Base-by-base conservation (phyloP, 2,113 vertebrate genomes). In the Zingel zingel region DNA sequence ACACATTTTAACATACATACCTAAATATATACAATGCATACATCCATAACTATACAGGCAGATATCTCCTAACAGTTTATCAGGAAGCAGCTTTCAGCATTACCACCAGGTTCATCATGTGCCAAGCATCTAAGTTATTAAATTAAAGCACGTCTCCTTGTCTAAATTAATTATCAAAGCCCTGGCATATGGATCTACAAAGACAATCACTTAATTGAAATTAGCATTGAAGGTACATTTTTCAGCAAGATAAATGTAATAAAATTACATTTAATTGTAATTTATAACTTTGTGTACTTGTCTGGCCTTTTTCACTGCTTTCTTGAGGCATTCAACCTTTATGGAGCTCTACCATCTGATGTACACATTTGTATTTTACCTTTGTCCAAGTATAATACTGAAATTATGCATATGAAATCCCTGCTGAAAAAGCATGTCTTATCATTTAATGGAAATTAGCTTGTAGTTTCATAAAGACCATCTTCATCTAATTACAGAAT, bases 251-350 rank as follows among this genome's bases (percentile, higher is more conserved):
- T 79, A 61, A 81, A 83, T 86, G 68, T 82, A 79, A 84, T 79
- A 81, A 70, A 43, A 47, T 88, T 75, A 88, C 84, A 89, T 90
- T 89, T 72, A 73, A 27, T 72, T 69, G 64, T 88, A 82, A 85
- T 84, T 80, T 80, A 86, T 77, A 84, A 76, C 59, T 77, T 67
- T 57, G 53, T 79, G 33, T 73, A 47, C 57, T 76, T 71, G 1
- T 4, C 3, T 86, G 82, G 64, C 64, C 77, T 83, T 85, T 73
- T 50, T 18, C 19, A 16, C 70, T 64, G 39, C 53, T 74, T 79
- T 78, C 64, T 76, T 73, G 12, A 43, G 10, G 15, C 19, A 56
- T 57, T 45, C 19, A 47, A 86, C 59, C 58, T 80, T 56, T 48
- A 70, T 58, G 6, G 39, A 58, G 45, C 58, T 36, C 45, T 3